These are phyloP conservation scores for Coenonympha glycerion DNA, from an alignment of 2,888 invertebrate species.

Conservation along the genomic window DNA sequence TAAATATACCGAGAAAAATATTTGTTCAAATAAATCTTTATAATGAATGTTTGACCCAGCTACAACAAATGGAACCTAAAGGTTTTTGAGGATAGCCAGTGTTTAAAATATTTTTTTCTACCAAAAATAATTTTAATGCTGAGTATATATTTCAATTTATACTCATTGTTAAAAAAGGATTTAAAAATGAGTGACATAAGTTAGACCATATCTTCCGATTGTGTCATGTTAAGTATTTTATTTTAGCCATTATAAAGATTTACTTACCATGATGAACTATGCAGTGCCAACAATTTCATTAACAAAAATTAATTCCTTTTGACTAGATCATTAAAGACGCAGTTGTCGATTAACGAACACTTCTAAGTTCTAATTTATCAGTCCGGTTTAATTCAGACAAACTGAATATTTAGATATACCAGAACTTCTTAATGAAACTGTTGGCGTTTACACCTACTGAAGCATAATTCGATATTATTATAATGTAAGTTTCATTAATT, in stretches of 20 bases:
- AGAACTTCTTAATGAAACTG: background rate
- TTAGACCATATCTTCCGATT: too few relatives aligned
- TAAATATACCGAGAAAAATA: background rate
- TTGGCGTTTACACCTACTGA: constrained; percentile 1
- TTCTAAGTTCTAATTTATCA: too few relatives aligned
- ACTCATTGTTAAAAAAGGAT: background rate
- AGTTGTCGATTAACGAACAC: background rate
- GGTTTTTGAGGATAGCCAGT: background rate
- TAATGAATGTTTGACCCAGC: background rate
- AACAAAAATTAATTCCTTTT: background rate
- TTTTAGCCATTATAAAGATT: background rate
- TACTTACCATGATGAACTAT: background rate
- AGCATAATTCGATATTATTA: background rate
- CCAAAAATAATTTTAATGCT: too few relatives aligned
- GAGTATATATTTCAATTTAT: background rate
- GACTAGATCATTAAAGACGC: constrained; percentile 4
- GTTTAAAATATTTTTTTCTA: background rate
- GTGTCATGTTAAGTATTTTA: too few relatives aligned
- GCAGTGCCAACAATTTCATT: constrained; percentile 3
- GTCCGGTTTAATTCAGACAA: too few relatives aligned
- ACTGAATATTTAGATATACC: background rate
- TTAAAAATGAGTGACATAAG: too few relatives aligned
- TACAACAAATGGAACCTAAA: too few relatives aligned
- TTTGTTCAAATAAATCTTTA: constrained; percentile 2
- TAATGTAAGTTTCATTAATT: background rate